Evolutionary conservation across 1,140 invertebrate genomes (phyloP), one percentile per base, ranked within the genome.

Genomic region (Euwallacea fornicatus): DNA sequence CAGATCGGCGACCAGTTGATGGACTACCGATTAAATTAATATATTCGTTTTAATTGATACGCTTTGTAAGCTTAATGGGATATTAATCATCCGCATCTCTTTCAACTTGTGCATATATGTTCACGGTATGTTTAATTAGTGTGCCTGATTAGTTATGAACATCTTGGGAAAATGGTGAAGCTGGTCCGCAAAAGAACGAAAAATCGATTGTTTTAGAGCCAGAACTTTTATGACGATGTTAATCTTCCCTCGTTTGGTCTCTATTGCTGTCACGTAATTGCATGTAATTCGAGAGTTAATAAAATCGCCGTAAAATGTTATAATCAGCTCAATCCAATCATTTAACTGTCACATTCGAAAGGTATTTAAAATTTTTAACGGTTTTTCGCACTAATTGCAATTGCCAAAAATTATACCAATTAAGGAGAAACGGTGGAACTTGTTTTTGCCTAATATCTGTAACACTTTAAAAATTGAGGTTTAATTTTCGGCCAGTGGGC

Each of bases 41-140:
- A 64, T 64, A 64, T 64, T 53, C 62, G 43, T 21, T 64, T 16
- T 64, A 64, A 64, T 64, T 64, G 62, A 64, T 64, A 64, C 47
- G 62, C 62, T 50, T 63, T 50, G 42, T 63, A 63, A 63, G 42
- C 41, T 63, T 63, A 63, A 46, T 63, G 61, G 61, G 42, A 63
- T 63, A 46, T 63, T 63, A 63, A 63, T 63, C 42, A 63, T 50
- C 13, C 44, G 7, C 61, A 63, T 41, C 58, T 60, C 16, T n/a
- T 42, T 60, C 13, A 42, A 42, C 21, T 8, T 60, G 42, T 60
- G 58, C 58, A 56, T 60, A 60, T 42, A 42, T 60, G 54, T 56
- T n/a, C 54, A 16, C 11, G 54, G 54, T 21, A 56, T 56, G 54
- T 60, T 60, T 60, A 56, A 56, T 56, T 56, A 56, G 54, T 56